Conservation (phyloP, 2,888 invertebrate species). For the Machimus rusticus region DNA sequence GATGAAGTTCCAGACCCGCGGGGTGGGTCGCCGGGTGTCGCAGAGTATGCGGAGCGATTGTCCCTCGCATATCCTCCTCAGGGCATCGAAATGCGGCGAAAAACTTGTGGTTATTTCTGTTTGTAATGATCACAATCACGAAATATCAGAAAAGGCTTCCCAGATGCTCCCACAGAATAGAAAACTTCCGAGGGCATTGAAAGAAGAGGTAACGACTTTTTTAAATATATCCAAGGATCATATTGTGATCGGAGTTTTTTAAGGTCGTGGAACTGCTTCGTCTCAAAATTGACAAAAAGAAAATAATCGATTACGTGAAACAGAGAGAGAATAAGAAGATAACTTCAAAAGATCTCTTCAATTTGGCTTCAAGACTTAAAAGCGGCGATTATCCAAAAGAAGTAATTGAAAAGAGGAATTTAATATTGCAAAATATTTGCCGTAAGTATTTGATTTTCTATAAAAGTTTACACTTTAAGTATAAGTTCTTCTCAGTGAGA, state of each 20-base stretch:
- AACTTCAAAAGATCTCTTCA: conserved; percentile 45
- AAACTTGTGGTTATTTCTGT: conserved; percentile 63
- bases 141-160: conserved; percentile 61
- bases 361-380: conserved; percentile 38
- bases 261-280: conserved; percentile 45
- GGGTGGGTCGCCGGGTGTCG: conserved; percentile 59
- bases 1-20: conserved; percentile 61
- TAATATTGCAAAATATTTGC: neutral
- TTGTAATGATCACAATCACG: conserved; percentile 63
- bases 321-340: conserved; percentile 43
- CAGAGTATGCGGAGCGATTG: conserved; percentile 63
- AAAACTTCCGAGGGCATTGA: conserved; percentile 17
- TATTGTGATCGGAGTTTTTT: neutral
- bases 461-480: too few species aligned
- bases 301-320: conserved; percentile 47
- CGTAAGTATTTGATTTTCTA: neutral
- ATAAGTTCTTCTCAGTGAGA: too few species aligned
- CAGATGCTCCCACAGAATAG: conserved; percentile 40
- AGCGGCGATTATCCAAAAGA: neutral
- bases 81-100: conserved; percentile 62
- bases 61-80: conserved; percentile 62
- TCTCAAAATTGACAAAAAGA: conserved; percentile 45
- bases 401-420: neutral
- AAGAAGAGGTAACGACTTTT: conserved; percentile 37
- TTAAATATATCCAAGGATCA: neutral